Percentiles rank a stretch among this genome's conserved stretches.
Conservation (phyloP, 2,113 vertebrate genomes). For the Paracanthobrama guichenoti region DNA sequence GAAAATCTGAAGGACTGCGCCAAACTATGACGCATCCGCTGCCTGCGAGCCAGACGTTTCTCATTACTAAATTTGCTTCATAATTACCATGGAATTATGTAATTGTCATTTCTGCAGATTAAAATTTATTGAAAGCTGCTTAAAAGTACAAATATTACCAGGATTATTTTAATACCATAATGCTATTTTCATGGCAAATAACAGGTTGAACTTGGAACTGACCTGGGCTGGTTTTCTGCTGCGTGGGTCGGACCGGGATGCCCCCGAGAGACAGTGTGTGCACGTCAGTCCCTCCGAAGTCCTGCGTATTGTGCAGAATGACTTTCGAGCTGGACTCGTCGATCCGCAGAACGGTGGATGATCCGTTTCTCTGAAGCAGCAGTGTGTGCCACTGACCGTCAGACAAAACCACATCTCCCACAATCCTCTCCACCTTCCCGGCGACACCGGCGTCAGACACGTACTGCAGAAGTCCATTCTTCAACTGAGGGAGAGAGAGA, state of each 20-base stretch:
- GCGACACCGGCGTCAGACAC: conserved; percentile 87
- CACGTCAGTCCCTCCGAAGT: conserved; percentile 89
- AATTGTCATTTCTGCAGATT: background rate
- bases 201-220: conserved; percentile 35
- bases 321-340: conserved; percentile 77
- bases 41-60: background rate
- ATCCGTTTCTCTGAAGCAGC: conserved; percentile 82
- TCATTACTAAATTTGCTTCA: background rate
- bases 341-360: conserved; percentile 78
- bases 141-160: background rate
- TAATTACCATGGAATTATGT: background rate
- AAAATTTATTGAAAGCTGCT: background rate
- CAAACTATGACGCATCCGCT: background rate
- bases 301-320: conserved; percentile 85
- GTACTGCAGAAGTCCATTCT: conserved; percentile 90
- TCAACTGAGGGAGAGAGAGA: conserved; percentile 74
- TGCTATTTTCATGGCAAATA: no score
- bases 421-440: conserved; percentile 90
- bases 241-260: conserved; percentile 77
- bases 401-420: conserved; percentile 80
- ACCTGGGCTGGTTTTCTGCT: conserved; percentile 84
- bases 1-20: background rate
- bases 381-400: conserved; percentile 94
- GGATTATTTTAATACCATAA: background rate
- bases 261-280: conserved; percentile 92